Conservation (phyloP, 1,140 invertebrate species). For the Drosophila virilis region DNA sequence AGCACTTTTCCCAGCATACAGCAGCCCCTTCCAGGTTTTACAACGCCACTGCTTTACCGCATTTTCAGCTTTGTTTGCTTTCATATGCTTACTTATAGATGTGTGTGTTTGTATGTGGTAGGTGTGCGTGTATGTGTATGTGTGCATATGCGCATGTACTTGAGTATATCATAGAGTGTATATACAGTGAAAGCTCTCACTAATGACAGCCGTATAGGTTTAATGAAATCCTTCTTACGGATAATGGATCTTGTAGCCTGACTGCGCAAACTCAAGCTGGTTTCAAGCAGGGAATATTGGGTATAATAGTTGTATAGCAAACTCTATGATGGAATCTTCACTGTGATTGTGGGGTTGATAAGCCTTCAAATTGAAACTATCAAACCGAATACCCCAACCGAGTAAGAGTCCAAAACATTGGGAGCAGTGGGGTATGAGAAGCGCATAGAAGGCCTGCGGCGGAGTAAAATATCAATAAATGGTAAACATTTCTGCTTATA, state of each 20-base stretch:
- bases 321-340: constrained; percentile 19
- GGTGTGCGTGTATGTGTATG: constrained; percentile 50
- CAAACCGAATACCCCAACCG: constrained; percentile 65
- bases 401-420: constrained; percentile 39
- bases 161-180: constrained; percentile 62
- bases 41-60: constrained; percentile 66
- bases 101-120: constrained; percentile 37
- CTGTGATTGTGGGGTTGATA: constrained; percentile 66
- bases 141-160: constrained; percentile 72
- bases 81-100: constrained; percentile 79
- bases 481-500: constrained; percentile 57
- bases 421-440: constrained; percentile 56
- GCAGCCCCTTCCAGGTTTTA: not conserved
- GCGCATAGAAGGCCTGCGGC: constrained; percentile 71
- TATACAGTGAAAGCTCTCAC: constrained; percentile 70
- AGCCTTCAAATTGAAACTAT: constrained; percentile 75
- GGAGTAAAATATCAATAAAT: constrained; percentile 73
- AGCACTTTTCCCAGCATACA: too few species aligned
- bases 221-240: constrained; percentile 39
- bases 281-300: not conserved
- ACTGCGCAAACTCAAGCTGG: not conserved
- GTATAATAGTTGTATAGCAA: not conserved
- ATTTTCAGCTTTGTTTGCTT: constrained; percentile 82
- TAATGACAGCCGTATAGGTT: constrained; percentile 29
- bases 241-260: constrained; percentile 36